These are phyloP conservation scores for Ctenosaura bakeri DNA, from an alignment of 2,797 vertebrate species.

Conservation along the genomic window DNA sequence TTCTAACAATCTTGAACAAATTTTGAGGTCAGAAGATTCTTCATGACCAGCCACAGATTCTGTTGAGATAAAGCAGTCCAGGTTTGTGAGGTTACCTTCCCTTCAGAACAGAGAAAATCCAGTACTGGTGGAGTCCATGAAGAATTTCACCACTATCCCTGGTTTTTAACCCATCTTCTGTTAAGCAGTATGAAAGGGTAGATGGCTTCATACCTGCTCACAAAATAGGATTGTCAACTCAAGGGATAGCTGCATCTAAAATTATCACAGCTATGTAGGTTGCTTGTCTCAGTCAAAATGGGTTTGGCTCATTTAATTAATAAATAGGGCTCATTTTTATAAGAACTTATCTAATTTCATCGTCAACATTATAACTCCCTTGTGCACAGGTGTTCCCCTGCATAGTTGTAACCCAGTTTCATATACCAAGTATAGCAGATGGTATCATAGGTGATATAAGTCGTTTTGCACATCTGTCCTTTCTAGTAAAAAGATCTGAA, in stretches of 20 bases:
- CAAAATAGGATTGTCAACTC: slow-evolving; percentile 57
- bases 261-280: slow-evolving; percentile 24
- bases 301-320: slow-evolving; percentile 46
- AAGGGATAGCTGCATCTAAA: slow-evolving; percentile 23
- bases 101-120: too few species aligned
- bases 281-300: slow-evolving; percentile 54
- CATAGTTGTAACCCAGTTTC: slow-evolving; percentile 28
- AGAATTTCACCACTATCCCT: too few species aligned
- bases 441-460: slow-evolving; percentile 2
- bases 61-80: too few species aligned
- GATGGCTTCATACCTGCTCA: slow-evolving; percentile 30
- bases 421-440: slow-evolving; percentile 4
- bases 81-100: too few species aligned
- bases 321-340: slow-evolving; percentile 43
- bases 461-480: not conserved
- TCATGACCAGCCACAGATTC: too few species aligned
- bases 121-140: too few species aligned
- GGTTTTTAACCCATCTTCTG: not conserved
- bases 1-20: too few species aligned
- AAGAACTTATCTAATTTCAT: slow-evolving; percentile 45
- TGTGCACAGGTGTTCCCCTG: slow-evolving; percentile 4
- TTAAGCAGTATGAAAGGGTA: slow-evolving; percentile 13
- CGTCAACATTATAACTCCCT: slow-evolving; percentile 39
- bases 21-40: too few species aligned
- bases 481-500: not conserved